phyloP scores from a whole-genome alignment of 2,888 invertebrate species.

The Sepiola atlantica region DNA sequence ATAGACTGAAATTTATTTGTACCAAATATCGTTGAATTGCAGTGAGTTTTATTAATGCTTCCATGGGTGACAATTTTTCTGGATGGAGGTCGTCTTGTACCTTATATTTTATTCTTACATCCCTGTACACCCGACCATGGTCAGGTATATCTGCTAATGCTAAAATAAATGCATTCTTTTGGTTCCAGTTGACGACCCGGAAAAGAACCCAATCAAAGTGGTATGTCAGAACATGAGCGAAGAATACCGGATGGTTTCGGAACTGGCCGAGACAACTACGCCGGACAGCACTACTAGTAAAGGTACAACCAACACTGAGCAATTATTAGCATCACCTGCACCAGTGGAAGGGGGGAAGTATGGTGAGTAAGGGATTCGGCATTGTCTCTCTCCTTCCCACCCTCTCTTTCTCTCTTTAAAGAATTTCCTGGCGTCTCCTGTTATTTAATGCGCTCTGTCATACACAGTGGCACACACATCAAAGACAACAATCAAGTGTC shows the following conservation, averaged over 20 bases:
- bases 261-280: background rate
- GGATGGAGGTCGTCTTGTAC: no score
- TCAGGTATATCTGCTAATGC: background rate
- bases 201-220: background rate
- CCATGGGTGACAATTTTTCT: no score
- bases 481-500: no score
- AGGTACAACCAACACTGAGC: background rate
- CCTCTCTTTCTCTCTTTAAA: background rate
- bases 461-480: no score
- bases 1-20: no score
- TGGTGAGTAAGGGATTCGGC: background rate
- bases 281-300: background rate
- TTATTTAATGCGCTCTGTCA: no score
- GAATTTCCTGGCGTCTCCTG: background rate
- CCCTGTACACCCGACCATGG: no score
- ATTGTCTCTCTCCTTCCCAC: background rate
- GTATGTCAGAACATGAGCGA: background rate
- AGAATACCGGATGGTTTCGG: slow-evolving; percentile 32
- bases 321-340: background rate
- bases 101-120: no score
- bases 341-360: background rate
- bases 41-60: no score
- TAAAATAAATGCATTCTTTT: background rate
- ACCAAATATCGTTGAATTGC: no score
- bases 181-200: background rate